Percentiles rank a stretch among this genome's conserved stretches.
Conservation (phyloP, 2,113 vertebrate genomes). For the Todiramphus chloris region DNA sequence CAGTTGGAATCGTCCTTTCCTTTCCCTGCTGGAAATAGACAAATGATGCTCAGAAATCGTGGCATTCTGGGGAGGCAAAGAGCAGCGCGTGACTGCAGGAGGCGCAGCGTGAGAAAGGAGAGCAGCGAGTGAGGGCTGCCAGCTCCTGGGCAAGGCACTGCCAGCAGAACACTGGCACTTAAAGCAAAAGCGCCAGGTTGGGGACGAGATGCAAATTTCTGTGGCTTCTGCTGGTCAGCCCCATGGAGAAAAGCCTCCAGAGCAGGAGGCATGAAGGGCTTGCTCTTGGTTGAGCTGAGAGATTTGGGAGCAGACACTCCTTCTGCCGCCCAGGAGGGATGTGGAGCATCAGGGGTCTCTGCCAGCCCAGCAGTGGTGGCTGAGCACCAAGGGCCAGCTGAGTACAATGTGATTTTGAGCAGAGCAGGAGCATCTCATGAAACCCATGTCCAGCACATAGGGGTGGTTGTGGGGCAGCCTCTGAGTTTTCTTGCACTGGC, state of each 20-base stretch:
- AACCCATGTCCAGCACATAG: not conserved
- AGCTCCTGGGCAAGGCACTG: not conserved
- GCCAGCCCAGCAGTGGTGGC: not conserved
- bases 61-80: fast-evolving
- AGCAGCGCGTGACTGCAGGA: not conserved
- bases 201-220: fast-evolving
- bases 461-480: not conserved
- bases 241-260: fast-evolving
- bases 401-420: not conserved
- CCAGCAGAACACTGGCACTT: not conserved
- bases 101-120: not conserved
- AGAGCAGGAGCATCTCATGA: not conserved
- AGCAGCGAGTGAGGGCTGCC: not conserved
- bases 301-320: not conserved
- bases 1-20: not conserved
- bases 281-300: not conserved
- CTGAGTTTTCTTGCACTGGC: not conserved
- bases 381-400: not conserved
- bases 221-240: not conserved
- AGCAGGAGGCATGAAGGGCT: fast-evolving
- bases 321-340: not conserved
- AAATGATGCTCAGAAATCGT: not conserved
- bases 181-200: not conserved
- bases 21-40: not conserved
- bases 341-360: not conserved